Conservation (phyloP, 2,888 invertebrate species). For the Meliscaeva auricollis region DNA sequence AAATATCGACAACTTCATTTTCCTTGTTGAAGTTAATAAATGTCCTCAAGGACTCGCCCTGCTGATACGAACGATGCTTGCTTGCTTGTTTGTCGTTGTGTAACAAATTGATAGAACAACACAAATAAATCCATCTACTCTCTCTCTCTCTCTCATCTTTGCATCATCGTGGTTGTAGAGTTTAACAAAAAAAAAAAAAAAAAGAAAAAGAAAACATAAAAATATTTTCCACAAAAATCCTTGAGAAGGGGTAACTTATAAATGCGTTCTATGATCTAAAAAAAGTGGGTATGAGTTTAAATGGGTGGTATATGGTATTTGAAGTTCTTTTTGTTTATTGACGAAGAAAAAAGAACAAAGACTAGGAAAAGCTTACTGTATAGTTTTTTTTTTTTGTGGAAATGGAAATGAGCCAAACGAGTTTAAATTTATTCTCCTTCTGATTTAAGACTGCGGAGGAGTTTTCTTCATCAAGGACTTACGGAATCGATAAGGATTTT, state of each 20-base stretch:
- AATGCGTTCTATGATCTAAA: conserved; percentile 13
- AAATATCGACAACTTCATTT: conserved; percentile 1
- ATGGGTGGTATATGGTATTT: conserved; percentile 23
- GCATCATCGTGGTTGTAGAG: background rate
- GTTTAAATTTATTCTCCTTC: conserved; percentile 22
- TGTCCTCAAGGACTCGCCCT: background rate
- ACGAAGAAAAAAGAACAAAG: no score
- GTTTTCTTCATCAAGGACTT: conserved; percentile 1
- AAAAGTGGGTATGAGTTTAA: no score
- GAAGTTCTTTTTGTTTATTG: conserved; percentile 15
- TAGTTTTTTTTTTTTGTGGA: no score
- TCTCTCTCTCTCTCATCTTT: no score
- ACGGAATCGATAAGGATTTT: background rate
- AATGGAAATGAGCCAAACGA: conserved; percentile 25
- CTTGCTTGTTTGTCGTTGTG: conserved; percentile 2
- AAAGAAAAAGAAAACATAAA: background rate
- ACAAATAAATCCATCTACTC: background rate
- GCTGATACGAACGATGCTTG: background rate
- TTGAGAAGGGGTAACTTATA: conserved; percentile 31
- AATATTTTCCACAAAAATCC: conserved; percentile 26
- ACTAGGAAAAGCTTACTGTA: no score
- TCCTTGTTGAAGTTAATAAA: conserved; percentile 4
- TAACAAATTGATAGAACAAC: conserved; percentile 19
- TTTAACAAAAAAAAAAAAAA: background rate
- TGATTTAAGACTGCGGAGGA: conserved; percentile 6